Conservation (phyloP, 2,113 vertebrate genomes). For the Pelvicachromis taeniatus region DNA sequence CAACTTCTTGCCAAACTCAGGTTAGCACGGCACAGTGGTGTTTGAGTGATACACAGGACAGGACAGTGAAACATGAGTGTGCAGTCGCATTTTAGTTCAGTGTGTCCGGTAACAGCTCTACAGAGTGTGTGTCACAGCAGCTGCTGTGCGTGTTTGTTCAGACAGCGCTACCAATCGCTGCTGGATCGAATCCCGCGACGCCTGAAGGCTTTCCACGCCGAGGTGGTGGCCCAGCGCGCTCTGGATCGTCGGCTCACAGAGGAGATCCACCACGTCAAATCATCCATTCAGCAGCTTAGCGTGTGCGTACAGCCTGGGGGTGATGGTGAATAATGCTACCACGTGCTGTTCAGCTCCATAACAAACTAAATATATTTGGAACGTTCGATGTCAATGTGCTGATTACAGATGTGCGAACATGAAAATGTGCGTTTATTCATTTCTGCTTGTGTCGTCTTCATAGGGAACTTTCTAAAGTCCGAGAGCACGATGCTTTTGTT, state of each 20-base stretch:
- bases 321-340: neutral
- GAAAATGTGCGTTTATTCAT: neutral
- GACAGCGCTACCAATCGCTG: constrained; percentile 80
- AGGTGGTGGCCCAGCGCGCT: constrained; percentile 76
- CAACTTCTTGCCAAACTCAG: constrained; percentile 87
- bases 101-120: neutral
- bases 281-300: constrained; percentile 74
- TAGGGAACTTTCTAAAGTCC: constrained; percentile 78
- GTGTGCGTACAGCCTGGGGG: constrained; percentile 68
- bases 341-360: neutral
- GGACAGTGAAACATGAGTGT: neutral
- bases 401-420: neutral
- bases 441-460: neutral
- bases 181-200: constrained; percentile 78
- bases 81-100: neutral
- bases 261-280: constrained; percentile 80
- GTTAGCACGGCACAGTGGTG: constrained; percentile 44
- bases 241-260: constrained; percentile 79
- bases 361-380: neutral
- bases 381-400: neutral
- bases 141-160: constrained; percentile 35
- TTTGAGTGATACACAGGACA: neutral
- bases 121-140: neutral
- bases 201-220: constrained; percentile 80
- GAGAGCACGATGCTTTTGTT: constrained; percentile 70